These are phyloP conservation scores for Urosaurus nigricauda DNA, from an alignment of 2,797 vertebrate species.

Conservation along the genomic window DNA sequence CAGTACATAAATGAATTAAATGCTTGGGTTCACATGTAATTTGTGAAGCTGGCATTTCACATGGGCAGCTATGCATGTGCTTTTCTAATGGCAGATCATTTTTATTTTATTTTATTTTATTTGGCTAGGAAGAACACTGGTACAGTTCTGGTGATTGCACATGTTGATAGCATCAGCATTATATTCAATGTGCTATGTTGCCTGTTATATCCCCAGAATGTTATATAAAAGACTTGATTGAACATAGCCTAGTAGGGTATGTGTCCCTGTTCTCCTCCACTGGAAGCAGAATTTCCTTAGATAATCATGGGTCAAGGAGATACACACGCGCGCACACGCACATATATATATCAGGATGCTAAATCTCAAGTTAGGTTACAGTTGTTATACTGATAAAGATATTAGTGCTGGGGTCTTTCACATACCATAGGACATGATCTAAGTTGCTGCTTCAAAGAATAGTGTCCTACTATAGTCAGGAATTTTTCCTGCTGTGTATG, in stretches of 20 bases:
- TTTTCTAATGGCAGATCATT: background rate
- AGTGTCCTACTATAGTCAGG: conserved; percentile 16
- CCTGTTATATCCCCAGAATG: background rate
- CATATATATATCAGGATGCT: background rate
- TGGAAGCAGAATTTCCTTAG: background rate
- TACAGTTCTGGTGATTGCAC: background rate
- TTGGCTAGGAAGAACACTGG: too few relatives aligned
- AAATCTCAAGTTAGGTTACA: background rate
- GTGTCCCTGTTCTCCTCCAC: background rate
- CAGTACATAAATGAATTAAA: too few relatives aligned
- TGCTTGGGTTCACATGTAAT: background rate
- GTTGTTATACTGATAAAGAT: background rate
- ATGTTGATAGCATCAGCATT: background rate
- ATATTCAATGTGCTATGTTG: background rate
- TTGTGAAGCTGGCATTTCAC: background rate
- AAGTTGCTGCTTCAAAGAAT: conserved; percentile 11
- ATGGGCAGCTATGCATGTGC: too few relatives aligned
- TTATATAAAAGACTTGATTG: background rate
- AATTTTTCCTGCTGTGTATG: background rate
- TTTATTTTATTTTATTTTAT: too few relatives aligned
- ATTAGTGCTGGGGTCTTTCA: background rate
- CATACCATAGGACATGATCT: background rate
- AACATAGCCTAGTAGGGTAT: background rate
- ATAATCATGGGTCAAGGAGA: background rate
- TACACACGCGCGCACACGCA: background rate